Evolutionary conservation across 2,113 vertebrate species (phyloP).

Genomic region (Psilopsiagon aurifrons): DNA sequence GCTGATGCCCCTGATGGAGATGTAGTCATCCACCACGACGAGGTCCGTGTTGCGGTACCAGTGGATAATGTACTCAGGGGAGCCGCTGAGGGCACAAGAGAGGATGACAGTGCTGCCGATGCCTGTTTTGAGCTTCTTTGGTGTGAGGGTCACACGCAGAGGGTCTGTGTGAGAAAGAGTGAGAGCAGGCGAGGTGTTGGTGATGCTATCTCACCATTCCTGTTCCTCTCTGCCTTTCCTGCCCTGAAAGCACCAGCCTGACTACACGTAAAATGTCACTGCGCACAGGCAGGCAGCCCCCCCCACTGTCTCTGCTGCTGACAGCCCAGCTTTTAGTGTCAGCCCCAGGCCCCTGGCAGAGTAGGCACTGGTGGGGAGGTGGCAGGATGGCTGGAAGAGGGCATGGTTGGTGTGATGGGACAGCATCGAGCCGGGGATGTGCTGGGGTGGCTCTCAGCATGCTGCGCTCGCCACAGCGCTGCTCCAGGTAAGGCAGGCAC

Average conservation of each 20-base stretch:
- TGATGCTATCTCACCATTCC: rapidly evolving
- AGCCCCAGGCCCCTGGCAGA: rapidly evolving
- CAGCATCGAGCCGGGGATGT: not conserved
- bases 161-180: slow-evolving; percentile 78
- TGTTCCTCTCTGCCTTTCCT: not conserved
- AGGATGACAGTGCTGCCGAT: slow-evolving; percentile 98
- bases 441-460: not conserved
- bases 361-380: not conserved
- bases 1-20: slow-evolving; percentile 94
- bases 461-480: not conserved
- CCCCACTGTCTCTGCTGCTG: not conserved
- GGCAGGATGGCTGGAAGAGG: not conserved
- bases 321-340: not conserved
- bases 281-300: slow-evolving; percentile 70
- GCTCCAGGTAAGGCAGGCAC: not conserved
- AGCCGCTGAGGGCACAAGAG: slow-evolving; percentile 91
- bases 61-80: slow-evolving; percentile 89
- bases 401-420: rapidly evolving
- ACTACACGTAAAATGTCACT: slow-evolving; percentile 64
- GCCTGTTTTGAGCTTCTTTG: slow-evolving; percentile 97
- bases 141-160: slow-evolving; percentile 93
- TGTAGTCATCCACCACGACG: slow-evolving; percentile 87
- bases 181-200: not conserved
- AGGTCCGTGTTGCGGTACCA: slow-evolving; percentile 98
- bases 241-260: not conserved